Conservation (phyloP, 2,113 vertebrate species). For the Coreoperca whiteheadi region DNA sequence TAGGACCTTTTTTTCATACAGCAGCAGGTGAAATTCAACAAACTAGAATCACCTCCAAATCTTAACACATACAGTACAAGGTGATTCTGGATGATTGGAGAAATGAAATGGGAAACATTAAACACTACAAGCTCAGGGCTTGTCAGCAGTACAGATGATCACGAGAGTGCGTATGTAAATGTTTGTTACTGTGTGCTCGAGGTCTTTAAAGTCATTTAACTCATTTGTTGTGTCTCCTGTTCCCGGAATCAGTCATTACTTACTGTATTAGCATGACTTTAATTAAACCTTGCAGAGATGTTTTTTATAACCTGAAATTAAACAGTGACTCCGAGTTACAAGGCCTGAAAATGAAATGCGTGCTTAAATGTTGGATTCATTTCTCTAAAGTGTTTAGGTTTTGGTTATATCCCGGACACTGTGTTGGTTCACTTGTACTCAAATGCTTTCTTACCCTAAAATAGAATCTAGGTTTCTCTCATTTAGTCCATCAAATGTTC, state of each 20-base stretch:
- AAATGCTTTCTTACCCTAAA: not conserved
- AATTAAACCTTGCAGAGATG: not conserved
- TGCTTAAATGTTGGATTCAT: not conserved
- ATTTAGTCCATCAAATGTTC: not conserved
- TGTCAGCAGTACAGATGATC: not conserved
- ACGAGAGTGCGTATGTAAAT: not conserved
- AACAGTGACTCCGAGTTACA: not conserved
- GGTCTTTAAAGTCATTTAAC: conserved; percentile 11
- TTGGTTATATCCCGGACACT: not conserved
- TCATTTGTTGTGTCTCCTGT: conserved; percentile 5
- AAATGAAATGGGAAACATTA: not conserved
- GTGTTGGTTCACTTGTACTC: not conserved
- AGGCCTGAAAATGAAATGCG: not conserved
- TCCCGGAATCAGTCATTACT: conserved; percentile 4
- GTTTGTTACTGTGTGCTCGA: not conserved
- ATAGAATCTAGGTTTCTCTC: not conserved
- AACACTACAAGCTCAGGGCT: not conserved
- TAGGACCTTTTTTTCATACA: not conserved
- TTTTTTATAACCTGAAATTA: not conserved
- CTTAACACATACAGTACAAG: not conserved
- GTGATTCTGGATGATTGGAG: not conserved
- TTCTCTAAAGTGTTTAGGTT: not conserved
- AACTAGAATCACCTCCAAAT: not conserved
- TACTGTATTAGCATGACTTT: not conserved
- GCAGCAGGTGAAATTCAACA: not conserved